A percentile compares a stretch with the other conserved stretches of the same genome.
These are phyloP conservation scores for Silurus glanis DNA, from an alignment of 2,113 vertebrate genomes.

Conservation along the genomic window DNA sequence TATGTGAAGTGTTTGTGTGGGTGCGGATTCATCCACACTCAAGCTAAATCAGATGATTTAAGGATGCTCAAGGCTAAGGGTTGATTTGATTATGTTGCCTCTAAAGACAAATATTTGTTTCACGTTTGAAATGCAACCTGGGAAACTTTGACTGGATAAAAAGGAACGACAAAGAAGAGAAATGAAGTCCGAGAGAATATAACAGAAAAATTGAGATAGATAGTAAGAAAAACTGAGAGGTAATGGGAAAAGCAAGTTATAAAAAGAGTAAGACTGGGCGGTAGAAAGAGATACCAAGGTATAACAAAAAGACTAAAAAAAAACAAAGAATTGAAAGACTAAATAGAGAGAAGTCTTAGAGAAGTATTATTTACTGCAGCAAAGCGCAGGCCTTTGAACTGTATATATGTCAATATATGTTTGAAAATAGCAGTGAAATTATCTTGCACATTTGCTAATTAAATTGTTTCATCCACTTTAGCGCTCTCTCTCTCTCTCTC, in stretches of 20 bases:
- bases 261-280: not conserved
- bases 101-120: conserved; percentile 12
- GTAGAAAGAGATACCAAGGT: not conserved
- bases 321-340: not conserved
- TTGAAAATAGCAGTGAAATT: conserved; percentile 41
- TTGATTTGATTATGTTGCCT: conserved; percentile 42
- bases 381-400: conserved; percentile 19
- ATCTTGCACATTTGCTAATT: conserved; percentile 4
- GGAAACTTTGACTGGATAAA: not conserved
- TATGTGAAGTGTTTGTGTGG: conserved; percentile 4
- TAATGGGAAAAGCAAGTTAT: not conserved
- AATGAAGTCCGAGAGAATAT: not conserved
- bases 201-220: not conserved
- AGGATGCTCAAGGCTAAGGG: conserved; percentile 32
- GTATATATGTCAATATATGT: conserved; percentile 20
- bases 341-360: not conserved
- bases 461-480: not conserved
- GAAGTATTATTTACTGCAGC: conserved; percentile 37
- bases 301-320: not conserved
- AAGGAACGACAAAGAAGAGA: conserved; percentile 2
- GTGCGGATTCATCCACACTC: not conserved
- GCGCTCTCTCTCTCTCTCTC: not conserved
- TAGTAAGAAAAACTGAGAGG: not conserved
- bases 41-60: conserved; percentile 37
- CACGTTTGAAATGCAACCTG: conserved; percentile 8